These are phyloP conservation scores for Creontiades dilutus DNA, from an alignment of 2,888 invertebrate species.

Conservation along the genomic window DNA sequence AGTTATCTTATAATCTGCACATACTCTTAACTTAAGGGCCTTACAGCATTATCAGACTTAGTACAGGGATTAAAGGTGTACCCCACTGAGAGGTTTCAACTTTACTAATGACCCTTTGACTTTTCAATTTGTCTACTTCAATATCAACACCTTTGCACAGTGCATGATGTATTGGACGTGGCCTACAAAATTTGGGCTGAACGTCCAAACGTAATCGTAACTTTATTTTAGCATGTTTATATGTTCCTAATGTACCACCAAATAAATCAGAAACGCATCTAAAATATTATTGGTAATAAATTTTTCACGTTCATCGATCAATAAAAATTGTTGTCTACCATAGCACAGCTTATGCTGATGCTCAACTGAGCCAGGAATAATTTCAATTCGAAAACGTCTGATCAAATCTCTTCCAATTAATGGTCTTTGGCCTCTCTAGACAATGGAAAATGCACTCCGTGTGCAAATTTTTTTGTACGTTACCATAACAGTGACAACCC, in stretches of 20 bases:
- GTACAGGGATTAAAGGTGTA: constrained; percentile 26
- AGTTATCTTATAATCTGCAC: constrained; percentile 30
- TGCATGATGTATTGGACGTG: neutral
- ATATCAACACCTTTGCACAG: neutral
- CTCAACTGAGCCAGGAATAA: too few species aligned
- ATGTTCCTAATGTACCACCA: neutral
- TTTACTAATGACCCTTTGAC: neutral
- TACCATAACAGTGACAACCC: too few species aligned
- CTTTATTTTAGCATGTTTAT: neutral
- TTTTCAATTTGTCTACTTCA: neutral
- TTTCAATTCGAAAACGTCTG: too few species aligned
- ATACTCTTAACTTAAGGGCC: too few species aligned
- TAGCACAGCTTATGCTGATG: too few species aligned
- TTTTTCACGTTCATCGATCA: too few species aligned
- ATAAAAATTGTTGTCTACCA: too few species aligned
- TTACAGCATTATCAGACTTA: neutral
- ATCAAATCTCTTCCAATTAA: too few species aligned
- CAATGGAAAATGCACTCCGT: too few species aligned
- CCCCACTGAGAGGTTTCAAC: constrained; percentile 12
- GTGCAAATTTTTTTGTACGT: too few species aligned
- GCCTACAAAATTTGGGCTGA: constrained; percentile 16
- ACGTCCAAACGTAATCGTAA: too few species aligned
- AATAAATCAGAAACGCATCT: neutral
- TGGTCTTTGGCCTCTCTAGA: too few species aligned
- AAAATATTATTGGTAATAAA: neutral